Evolutionary conservation across 1,140 invertebrate species (phyloP).

Genomic region (Drosophila eugracilis): DNA sequence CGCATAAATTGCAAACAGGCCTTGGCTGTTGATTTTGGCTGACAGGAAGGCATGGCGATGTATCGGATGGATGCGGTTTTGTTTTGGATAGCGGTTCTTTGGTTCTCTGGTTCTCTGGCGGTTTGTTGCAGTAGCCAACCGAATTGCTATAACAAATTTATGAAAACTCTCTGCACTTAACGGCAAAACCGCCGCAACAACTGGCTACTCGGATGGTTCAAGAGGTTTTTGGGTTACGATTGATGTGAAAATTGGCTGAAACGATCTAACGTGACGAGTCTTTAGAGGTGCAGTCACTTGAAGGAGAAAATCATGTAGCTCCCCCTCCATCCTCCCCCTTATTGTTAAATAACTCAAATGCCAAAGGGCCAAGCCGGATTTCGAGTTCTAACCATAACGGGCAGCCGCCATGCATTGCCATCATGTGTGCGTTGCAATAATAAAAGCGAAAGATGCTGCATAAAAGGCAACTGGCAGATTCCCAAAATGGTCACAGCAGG

Average conservation of each 20-base stretch:
- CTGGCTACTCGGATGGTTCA: constrained; percentile 29
- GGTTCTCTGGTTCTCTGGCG: neutral
- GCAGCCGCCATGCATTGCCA: constrained; percentile 18
- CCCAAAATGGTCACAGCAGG: constrained; percentile 72
- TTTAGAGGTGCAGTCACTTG: constrained; percentile 23
- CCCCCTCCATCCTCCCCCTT: neutral
- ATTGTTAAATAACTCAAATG: constrained; percentile 34
- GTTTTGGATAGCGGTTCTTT: constrained; percentile 37
- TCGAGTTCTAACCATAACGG: constrained; percentile 71
- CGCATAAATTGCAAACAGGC: constrained; percentile 56
- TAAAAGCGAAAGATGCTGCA: constrained; percentile 68
- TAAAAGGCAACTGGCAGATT: constrained; percentile 72
- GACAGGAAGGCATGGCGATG: constrained; percentile 21
- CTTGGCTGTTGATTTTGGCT: constrained; percentile 31
- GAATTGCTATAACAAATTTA: constrained; percentile 67
- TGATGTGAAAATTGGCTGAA: constrained; percentile 56
- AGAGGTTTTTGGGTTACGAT: constrained; percentile 66
- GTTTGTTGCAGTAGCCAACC: constrained; percentile 43
- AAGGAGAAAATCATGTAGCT: neutral
- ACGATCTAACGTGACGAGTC: constrained; percentile 18
- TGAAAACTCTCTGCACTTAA: constrained; percentile 51
- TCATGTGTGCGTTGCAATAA: constrained; percentile 37
- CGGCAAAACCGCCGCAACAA: constrained; percentile 14
- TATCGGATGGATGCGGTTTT: constrained; percentile 33
- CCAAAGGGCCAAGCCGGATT: constrained; percentile 46